These are phyloP conservation scores for Mobula hypostoma DNA, from an alignment of 2,113 vertebrate genomes.

Conservation along the genomic window DNA sequence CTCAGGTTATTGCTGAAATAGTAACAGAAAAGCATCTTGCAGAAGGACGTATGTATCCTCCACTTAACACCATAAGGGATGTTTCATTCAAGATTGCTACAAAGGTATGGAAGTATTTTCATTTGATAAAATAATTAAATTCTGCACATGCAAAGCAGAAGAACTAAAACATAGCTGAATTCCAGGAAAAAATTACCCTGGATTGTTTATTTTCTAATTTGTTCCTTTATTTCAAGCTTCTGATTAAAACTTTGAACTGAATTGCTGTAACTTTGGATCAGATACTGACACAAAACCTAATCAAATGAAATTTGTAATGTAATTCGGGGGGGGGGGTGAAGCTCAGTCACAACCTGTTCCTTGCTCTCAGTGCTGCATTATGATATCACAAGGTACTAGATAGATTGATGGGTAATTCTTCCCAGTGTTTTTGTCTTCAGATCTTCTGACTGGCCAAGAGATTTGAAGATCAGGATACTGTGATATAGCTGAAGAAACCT, in stretches of 20 bases:
- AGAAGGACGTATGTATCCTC: conserved; percentile 89
- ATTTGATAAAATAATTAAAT: not conserved
- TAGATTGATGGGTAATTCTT: no score
- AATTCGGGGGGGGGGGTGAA: not conserved
- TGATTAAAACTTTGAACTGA: not conserved
- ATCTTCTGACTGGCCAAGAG: no score
- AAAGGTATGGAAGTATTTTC: conserved; percentile 61
- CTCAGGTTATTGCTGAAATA: conserved; percentile 76
- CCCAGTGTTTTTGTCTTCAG: no score
- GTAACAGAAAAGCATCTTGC: conserved; percentile 84
- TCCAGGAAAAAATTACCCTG: not conserved
- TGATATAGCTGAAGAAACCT: no score
- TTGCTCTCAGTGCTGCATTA: no score
- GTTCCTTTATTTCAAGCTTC: not conserved
- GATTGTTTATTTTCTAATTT: not conserved
- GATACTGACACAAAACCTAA: not conserved
- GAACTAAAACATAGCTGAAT: not conserved
- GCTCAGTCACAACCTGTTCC: no score
- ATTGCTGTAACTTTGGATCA: not conserved
- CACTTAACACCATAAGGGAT: conserved; percentile 79
- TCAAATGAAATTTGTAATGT: not conserved
- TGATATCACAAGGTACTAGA: no score
- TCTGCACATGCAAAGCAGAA: not conserved
- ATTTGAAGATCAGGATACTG: no score
- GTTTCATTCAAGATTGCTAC: conserved; percentile 91